Conservation (phyloP, 2,113 vertebrate species). For the Bambusicola thoracicus region DNA sequence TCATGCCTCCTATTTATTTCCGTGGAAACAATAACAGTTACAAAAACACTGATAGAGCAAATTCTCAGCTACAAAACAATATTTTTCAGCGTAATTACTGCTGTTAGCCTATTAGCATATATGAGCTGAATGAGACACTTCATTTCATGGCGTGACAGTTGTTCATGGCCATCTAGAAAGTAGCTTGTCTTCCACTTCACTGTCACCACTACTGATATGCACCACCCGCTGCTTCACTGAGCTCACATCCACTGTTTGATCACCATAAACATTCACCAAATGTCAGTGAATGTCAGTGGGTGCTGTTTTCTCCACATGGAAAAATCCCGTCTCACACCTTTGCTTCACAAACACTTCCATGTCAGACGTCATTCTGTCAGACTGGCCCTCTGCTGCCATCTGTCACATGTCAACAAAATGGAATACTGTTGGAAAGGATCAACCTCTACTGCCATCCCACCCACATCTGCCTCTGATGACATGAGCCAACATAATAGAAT, state of each 20-base stretch:
- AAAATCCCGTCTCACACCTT: not conserved
- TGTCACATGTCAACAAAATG: no score
- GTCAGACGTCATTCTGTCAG: no score
- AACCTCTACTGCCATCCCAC: no score
- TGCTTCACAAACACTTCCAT: no score
- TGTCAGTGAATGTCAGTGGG: not conserved
- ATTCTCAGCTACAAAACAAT: not conserved
- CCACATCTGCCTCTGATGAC: no score
- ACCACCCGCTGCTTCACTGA: no score
- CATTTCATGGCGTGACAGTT: not conserved
- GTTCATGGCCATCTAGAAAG: not conserved
- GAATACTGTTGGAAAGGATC: no score
- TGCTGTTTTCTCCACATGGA: not conserved
- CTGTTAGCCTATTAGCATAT: not conserved
- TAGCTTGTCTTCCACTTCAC: not conserved
- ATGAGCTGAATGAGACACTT: not conserved
- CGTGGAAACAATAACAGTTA: not conserved
- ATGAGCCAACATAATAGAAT: no score
- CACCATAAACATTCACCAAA: not conserved
- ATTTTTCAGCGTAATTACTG: not conserved
- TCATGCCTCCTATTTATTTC: not conserved
- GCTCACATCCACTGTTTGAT: not conserved
- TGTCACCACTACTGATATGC: not conserved
- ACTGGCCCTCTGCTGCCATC: no score
- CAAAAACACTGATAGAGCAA: not conserved